These are phyloP conservation scores for Ceyx melanurus DNA, from an alignment of 2,113 vertebrate genomes.

Conservation along the genomic window DNA sequence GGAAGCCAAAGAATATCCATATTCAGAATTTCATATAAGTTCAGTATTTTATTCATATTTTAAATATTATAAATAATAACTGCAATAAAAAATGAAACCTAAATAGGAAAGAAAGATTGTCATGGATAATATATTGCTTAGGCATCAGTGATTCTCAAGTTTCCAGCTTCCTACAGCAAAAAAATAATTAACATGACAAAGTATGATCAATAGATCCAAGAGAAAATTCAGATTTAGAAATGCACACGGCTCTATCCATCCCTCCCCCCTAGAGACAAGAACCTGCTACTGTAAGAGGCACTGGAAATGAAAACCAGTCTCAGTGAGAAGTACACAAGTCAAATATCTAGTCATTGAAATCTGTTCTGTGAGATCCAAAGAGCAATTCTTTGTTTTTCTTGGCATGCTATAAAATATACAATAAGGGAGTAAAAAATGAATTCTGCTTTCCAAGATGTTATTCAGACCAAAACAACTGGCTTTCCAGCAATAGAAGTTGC, in stretches of 20 bases:
- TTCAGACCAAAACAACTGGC: not conserved
- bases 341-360: not conserved
- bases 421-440: not conserved
- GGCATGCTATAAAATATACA: not conserved
- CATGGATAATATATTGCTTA: not conserved
- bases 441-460: not conserved
- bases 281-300: not conserved
- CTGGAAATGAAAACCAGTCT: not conserved
- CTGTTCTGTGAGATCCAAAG: not conserved
- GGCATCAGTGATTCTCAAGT: not conserved
- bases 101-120: not conserved
- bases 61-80: not conserved
- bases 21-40: not conserved
- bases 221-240: not conserved
- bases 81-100: not conserved
- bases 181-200: not conserved
- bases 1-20: not conserved
- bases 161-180: not conserved
- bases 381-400: not conserved
- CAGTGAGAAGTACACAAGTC: not conserved
- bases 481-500: not conserved
- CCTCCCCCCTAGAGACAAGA: not conserved
- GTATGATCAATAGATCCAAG: not conserved
- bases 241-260: rapidly evolving
- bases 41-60: not conserved